A percentile compares a stretch with the other conserved stretches of the same genome.
Conservation (phyloP, 2,113 vertebrate genomes). For the Lanius collurio region DNA sequence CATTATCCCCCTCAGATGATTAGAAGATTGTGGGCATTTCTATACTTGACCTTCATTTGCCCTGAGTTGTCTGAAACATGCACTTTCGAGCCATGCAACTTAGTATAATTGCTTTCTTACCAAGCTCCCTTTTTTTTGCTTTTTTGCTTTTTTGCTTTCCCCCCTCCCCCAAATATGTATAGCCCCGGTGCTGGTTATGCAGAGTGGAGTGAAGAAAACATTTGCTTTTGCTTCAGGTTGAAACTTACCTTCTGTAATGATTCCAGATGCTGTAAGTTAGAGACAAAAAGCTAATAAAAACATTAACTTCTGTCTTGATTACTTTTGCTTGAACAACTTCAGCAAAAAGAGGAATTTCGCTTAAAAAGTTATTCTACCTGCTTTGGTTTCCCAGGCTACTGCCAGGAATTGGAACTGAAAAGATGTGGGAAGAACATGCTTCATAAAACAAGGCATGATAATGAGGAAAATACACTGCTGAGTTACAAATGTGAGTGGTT, state of each 20-base stretch:
- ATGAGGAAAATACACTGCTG: not conserved
- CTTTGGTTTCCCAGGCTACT: not conserved
- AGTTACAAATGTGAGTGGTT: not conserved
- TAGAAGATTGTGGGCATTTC: not conserved
- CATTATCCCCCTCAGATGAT: not conserved
- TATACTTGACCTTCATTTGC: not conserved
- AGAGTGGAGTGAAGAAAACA: not conserved
- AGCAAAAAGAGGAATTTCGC: not conserved
- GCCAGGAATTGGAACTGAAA: not conserved
- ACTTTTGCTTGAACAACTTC: not conserved
- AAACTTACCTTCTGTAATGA: not conserved
- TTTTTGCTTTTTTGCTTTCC: fast-evolving
- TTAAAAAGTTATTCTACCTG: not conserved
- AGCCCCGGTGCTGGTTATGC: not conserved
- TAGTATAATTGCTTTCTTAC: not conserved
- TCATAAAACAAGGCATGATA: not conserved
- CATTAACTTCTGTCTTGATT: not conserved
- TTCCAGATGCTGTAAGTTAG: not conserved
- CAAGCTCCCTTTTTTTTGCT: not conserved
- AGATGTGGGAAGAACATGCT: not conserved
- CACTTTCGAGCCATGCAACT: not conserved
- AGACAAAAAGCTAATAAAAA: not conserved
- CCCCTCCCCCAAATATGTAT: too few species aligned
- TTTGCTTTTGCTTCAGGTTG: not conserved
- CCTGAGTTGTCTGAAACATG: not conserved